phyloP scores from a whole-genome alignment of 2,888 invertebrate genomes.

The Andrena praecox region DNA sequence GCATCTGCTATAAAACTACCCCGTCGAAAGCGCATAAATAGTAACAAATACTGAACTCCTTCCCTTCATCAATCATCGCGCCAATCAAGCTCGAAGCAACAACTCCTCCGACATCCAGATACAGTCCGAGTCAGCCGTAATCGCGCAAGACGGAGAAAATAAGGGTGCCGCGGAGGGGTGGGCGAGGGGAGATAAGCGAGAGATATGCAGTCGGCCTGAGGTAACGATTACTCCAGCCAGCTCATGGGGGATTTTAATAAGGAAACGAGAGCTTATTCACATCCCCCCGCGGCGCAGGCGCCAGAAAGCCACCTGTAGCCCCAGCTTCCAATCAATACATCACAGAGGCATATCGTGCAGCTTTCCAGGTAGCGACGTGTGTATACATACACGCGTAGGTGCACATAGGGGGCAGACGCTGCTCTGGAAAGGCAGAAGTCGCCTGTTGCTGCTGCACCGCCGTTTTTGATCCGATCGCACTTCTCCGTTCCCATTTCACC shows the following conservation, averaged over 20 bases:
- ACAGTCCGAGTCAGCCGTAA: not conserved
- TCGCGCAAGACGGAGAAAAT: not conserved
- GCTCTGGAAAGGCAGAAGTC: conserved; percentile 60
- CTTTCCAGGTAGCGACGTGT: conserved; percentile 69
- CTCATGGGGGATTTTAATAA: conserved; percentile 80
- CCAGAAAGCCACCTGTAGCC: conserved; percentile 83
- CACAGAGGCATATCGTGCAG: conserved; percentile 75
- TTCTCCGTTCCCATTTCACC: conserved; percentile 9
- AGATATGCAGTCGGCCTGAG: conserved; percentile 34
- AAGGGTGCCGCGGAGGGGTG: not conserved
- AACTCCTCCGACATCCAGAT: not conserved
- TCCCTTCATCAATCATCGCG: not conserved
- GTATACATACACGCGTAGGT: conserved; percentile 23
- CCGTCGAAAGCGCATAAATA: too few species aligned
- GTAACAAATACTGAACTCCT: too few species aligned
- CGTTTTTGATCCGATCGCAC: conserved; percentile 28
- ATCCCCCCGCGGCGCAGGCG: conserved; percentile 79
- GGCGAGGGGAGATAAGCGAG: not conserved
- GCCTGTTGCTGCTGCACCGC: conserved; percentile 71
- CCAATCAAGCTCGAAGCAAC: not conserved
- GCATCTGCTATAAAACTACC: too few species aligned
- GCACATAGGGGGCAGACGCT: conserved; percentile 30
- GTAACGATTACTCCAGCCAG: conserved; percentile 69
- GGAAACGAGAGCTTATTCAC: conserved; percentile 80
- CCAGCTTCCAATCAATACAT: conserved; percentile 84